Conservation (phyloP, 2,113 vertebrate genomes). For the Myocastor coypus region DNA sequence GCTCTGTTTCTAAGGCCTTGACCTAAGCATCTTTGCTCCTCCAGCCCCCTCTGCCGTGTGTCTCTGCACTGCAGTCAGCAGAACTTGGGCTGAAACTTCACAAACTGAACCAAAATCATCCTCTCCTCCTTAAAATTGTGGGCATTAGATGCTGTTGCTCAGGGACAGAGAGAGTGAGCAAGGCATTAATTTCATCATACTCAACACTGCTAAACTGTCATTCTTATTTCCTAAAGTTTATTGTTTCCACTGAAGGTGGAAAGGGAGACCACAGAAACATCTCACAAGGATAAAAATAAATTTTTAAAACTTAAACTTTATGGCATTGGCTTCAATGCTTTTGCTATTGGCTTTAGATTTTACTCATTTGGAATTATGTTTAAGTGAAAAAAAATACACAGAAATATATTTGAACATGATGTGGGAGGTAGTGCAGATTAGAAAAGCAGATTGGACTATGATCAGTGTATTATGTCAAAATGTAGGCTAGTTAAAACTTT, state of each 20-base stretch:
- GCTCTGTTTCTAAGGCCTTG: neutral
- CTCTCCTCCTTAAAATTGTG: neutral
- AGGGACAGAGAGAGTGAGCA: neutral
- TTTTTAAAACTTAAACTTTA: neutral
- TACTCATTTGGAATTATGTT: neutral
- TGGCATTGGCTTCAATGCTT: neutral
- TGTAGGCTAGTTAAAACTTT: slow-evolving; percentile 86
- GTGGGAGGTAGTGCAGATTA: neutral
- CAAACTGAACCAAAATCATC: neutral
- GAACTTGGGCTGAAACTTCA: neutral
- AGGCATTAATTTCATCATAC: neutral
- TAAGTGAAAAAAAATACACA: neutral
- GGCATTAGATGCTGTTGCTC: neutral
- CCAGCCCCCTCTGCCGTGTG: neutral
- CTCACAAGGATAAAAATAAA: neutral
- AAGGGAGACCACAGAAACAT: neutral
- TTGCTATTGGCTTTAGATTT: neutral
- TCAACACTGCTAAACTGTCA: neutral
- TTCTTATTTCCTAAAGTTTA: neutral
- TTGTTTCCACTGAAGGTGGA: neutral
- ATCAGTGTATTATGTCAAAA: slow-evolving; percentile 84
- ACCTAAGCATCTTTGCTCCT: neutral
- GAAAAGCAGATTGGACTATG: slow-evolving; percentile 70
- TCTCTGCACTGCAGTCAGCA: neutral
- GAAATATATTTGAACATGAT: neutral